These are phyloP conservation scores for Thalassoma bifasciatum DNA, from an alignment of 2,113 vertebrate species.

Conservation along the genomic window DNA sequence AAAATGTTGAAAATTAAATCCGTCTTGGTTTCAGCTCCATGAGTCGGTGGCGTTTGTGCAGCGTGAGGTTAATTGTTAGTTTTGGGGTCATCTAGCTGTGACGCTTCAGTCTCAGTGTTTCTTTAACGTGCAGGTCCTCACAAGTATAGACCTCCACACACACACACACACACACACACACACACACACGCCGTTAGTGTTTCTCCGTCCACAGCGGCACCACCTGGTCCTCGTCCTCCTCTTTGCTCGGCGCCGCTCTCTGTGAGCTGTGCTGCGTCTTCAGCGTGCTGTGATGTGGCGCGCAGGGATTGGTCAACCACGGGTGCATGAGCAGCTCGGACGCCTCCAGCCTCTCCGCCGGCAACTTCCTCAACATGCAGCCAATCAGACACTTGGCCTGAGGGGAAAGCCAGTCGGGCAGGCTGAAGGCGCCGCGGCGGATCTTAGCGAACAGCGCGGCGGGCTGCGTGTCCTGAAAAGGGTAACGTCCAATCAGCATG, in stretches of 20 bases:
- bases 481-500: slow-evolving; percentile 90
- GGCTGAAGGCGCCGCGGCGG: slow-evolving; percentile 81
- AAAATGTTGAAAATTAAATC: too few relatives aligned
- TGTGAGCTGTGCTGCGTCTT: slow-evolving; percentile 24
- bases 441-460: slow-evolving; percentile 88
- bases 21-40: too few relatives aligned
- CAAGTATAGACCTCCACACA: slow-evolving; percentile 3
- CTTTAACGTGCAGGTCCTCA: not conserved
- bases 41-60: too few relatives aligned
- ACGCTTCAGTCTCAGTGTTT: too few relatives aligned
- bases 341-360: slow-evolving; percentile 82
- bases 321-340: slow-evolving; percentile 85
- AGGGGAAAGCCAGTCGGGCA: slow-evolving; percentile 84
- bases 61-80: too few relatives aligned
- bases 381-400: slow-evolving; percentile 85
- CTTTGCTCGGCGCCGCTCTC: slow-evolving; percentile 5
- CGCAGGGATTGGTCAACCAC: slow-evolving; percentile 79
- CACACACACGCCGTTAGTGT: slow-evolving; percentile 36
- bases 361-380: slow-evolving; percentile 86
- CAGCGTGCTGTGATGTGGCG: not conserved
- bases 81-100: too few relatives aligned
- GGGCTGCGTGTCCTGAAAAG: slow-evolving; percentile 89
- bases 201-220: slow-evolving; percentile 79
- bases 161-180: too few relatives aligned
- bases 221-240: slow-evolving; percentile 83